Evolutionary conservation across 2,888 invertebrate genomes (phyloP).

Genomic region (Fabriciana adippe): DNA sequence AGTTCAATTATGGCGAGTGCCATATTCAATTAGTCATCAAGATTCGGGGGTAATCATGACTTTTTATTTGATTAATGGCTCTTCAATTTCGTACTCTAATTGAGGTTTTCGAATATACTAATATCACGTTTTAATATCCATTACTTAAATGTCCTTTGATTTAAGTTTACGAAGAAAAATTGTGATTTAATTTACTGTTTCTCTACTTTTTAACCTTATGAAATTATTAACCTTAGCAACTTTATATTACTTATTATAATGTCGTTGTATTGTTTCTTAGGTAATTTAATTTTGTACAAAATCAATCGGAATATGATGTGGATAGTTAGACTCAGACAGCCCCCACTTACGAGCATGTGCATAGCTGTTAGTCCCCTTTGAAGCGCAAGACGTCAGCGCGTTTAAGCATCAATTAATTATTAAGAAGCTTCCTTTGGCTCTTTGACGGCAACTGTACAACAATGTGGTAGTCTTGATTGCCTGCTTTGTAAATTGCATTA

Average conservation of each 20-base stretch:
- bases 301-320: constrained; percentile 34
- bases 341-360: constrained; percentile 61
- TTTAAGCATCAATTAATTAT: constrained; percentile 81
- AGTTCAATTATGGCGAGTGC: constrained; percentile 74
- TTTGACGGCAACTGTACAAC: constrained; percentile 76
- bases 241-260: too few relatives aligned
- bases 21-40: constrained; percentile 76
- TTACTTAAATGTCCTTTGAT: constrained; percentile 39
- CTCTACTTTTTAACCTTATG: too few relatives aligned
- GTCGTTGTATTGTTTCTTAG: too few relatives aligned
- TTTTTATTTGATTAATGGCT: constrained; percentile 77
- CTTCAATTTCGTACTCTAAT: constrained; percentile 70
- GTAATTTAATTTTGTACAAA: constrained; percentile 6
- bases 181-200: background rate
- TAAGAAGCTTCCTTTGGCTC: constrained; percentile 76
- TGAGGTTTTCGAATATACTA: constrained; percentile 54
- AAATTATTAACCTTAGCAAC: too few relatives aligned
- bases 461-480: constrained; percentile 78
- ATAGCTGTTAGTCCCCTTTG: constrained; percentile 70
- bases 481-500: constrained; percentile 77
- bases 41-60: constrained; percentile 74
- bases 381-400: constrained; percentile 76
- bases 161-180: constrained; percentile 12
- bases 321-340: constrained; percentile 45
- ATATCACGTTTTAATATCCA: constrained; percentile 48